Evolutionary conservation across 1,140 invertebrate genomes (phyloP).

Genomic region (Panagrolaimus sp.): DNA sequence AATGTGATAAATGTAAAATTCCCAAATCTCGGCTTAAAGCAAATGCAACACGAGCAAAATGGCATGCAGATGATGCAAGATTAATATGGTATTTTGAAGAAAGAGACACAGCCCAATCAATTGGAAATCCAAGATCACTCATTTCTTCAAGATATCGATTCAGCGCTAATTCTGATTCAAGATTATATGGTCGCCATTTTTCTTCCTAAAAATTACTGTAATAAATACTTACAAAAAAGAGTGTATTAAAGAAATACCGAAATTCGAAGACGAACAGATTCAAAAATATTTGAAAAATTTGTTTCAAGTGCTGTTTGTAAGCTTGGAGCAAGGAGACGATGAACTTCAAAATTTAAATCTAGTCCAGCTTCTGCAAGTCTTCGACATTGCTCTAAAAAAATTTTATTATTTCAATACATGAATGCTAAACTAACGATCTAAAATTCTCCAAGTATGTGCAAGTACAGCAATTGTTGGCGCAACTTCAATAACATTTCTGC

Average conservation of each 20-base stretch:
- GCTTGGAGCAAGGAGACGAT: constrained; percentile 70
- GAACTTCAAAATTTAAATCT: constrained; percentile 76
- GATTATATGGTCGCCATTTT: constrained; percentile 47
- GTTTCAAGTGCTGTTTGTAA: constrained; percentile 66
- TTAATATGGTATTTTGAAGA: constrained; percentile 24
- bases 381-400: constrained; percentile 32
- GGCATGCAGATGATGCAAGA: constrained; percentile 37
- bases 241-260: constrained; percentile 49
- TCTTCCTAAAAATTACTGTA: constrained; percentile 42
- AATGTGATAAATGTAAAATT: constrained; percentile 23
- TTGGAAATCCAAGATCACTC: constrained; percentile 38
- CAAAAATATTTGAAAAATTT: constrained; percentile 70
- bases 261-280: constrained; percentile 68
- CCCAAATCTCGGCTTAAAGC: constrained; percentile 27
- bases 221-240: neutral
- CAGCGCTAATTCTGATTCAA: constrained; percentile 43
- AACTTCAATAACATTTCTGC: constrained; percentile 84
- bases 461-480: constrained; percentile 64
- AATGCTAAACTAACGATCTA: constrained; percentile 9
- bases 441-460: constrained; percentile 37
- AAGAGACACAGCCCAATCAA: constrained; percentile 31
- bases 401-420: no score
- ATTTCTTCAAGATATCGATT: constrained; percentile 44
- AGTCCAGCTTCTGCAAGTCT: constrained; percentile 70
- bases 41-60: constrained; percentile 34